Percentiles rank a stretch among this genome's conserved stretches.
Evolutionary conservation across 1,140 invertebrate species (phyloP).

Genomic region (Drosophila fuyamai): DNA sequence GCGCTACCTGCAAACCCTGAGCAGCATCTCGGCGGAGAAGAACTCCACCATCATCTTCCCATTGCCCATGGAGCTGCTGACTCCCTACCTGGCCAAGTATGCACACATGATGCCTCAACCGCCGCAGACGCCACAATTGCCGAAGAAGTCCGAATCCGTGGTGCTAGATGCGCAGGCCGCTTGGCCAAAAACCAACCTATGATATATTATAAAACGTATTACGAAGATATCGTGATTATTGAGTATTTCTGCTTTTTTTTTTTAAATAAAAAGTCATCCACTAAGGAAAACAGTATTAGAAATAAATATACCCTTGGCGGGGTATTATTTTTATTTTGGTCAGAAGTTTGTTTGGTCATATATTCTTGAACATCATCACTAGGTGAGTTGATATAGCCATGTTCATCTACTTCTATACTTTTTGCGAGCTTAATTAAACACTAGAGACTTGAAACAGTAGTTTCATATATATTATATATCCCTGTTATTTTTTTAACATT

Average conservation of each 20-base stretch:
- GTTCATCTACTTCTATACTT: no score
- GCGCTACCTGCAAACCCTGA: conserved; percentile 88
- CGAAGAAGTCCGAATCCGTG: conserved; percentile 13
- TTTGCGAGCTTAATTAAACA: no score
- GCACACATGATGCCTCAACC: conserved; percentile 44
- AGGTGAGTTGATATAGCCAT: no score
- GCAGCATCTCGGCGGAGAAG: conserved; percentile 95
- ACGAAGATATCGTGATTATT: neutral
- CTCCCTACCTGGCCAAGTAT: conserved; percentile 79
- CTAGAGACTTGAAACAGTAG: no score
- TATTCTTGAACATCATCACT: no score
- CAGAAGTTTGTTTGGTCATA: no score
- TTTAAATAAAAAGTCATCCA: conserved; percentile 7
- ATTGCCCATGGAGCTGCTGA: conserved; percentile 90
- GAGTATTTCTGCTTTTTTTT: conserved; percentile 3
- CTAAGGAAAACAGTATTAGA: neutral
- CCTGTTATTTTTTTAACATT: no score
- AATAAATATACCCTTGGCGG: neutral
- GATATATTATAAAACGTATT: conserved; percentile 9
- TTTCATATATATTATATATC: no score
- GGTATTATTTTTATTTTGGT: no score
- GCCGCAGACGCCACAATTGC: neutral
- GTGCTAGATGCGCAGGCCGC: conserved; percentile 25
- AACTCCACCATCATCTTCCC: conserved; percentile 98
- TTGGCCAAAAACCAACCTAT: conserved; percentile 49